These are phyloP conservation scores for Microcebus jonahi DNA, from an alignment of 2,113 vertebrate genomes.

Conservation along the genomic window DNA sequence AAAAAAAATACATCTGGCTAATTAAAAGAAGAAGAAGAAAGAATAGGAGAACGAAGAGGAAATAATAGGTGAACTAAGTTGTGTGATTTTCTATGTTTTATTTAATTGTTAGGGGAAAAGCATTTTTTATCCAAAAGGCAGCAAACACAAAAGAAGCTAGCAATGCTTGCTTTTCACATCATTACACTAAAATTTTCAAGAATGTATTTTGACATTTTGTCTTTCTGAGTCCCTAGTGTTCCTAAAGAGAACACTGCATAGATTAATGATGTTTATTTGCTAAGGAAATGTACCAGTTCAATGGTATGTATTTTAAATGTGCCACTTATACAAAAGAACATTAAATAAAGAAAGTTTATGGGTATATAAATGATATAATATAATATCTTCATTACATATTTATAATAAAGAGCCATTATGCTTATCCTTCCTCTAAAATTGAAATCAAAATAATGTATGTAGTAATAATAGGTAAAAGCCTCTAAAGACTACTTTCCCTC, in stretches of 20 bases:
- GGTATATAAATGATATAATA: not conserved
- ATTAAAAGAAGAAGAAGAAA: not conserved
- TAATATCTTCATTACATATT: slow-evolving; percentile 40
- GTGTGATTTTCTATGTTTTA: not conserved
- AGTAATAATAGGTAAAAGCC: not conserved
- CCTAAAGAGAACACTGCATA: not conserved
- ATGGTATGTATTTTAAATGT: not conserved
- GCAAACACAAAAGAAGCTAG: not conserved
- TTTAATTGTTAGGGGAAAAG: not conserved
- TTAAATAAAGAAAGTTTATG: slow-evolving; percentile 53
- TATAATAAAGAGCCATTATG: slow-evolving; percentile 17
- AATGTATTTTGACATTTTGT: not conserved
- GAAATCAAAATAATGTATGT: slow-evolving; percentile 44
- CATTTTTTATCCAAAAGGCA: not conserved
- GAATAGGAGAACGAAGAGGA: not conserved
- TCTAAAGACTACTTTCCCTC: not conserved
- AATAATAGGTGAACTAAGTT: not conserved
- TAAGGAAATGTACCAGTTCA: not conserved
- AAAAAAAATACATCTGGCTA: not conserved
- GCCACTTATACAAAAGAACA: slow-evolving; percentile 33
- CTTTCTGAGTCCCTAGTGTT: not conserved
- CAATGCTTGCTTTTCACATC: not conserved
- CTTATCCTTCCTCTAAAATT: slow-evolving; percentile 38
- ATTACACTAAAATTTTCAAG: not conserved
- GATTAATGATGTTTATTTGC: not conserved